Conservation (phyloP, 2,797 vertebrate genomes). For the Falco concolor region DNA sequence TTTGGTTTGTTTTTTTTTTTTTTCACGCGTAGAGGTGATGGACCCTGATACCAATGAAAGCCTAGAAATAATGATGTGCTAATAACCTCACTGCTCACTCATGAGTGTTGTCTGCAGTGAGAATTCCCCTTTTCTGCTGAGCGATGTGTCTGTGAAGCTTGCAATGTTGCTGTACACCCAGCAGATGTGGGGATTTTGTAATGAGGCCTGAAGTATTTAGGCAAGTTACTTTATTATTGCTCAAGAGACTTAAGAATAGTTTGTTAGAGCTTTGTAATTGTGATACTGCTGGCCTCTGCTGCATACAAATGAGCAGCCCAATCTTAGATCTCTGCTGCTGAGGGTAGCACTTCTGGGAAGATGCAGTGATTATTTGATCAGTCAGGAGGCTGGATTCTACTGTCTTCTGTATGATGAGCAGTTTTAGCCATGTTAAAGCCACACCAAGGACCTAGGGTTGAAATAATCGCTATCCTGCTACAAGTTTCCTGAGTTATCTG, state of each 20-base stretch:
- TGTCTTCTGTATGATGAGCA: not conserved
- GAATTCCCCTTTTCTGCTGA: not conserved
- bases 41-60: not conserved
- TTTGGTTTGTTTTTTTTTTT: too few species aligned
- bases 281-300: not conserved
- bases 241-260: not conserved
- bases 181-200: not conserved
- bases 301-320: not conserved
- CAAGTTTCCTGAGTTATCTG: not conserved
- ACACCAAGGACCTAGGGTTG: not conserved
- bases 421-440: not conserved
- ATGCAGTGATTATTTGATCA: not conserved
- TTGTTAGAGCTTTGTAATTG: not conserved
- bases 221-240: not conserved
- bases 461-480: slow-evolving; percentile 16
- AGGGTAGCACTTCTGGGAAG: not conserved
- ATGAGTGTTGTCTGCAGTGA: not conserved
- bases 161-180: not conserved
- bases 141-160: not conserved
- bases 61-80: not conserved
- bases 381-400: not conserved
- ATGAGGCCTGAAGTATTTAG: not conserved
- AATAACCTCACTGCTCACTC: not conserved
- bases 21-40: not conserved
- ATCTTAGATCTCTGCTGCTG: not conserved